Evolutionary conservation across 2,888 invertebrate genomes (phyloP), one percentile per base, ranked within the genome.

Genomic region (Koerneria pararmatus): DNA sequence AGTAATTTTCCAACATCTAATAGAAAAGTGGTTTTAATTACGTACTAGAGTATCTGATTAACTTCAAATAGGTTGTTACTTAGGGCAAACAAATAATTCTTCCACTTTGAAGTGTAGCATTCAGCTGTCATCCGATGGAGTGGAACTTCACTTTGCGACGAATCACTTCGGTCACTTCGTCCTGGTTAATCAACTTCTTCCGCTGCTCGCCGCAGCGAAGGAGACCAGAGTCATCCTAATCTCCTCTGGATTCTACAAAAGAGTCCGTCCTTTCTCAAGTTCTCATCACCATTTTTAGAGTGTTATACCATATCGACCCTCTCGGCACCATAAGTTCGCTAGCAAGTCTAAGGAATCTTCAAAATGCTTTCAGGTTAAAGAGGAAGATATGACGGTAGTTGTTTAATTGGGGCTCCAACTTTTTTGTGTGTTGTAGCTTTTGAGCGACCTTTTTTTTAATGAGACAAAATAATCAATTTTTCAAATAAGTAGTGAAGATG

Each of bases 151-250:
- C 83, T 89, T 91, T 74, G 91, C 90, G 19, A 89, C 90, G 0
- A 92, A 92, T 83, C 90, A 92, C 82, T 85, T 92, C 70, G 91
- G 91, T 0, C 93, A 92, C 82, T 93, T 92, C 83, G 87, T 91
- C 62, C 85, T 94, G 62, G 41, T 74, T 56, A 67, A 69, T 49
- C 71, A 74, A 46, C 70, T 76, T 35, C 66, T 73, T 0, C 71
- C 71, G n/a, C 65, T 80, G 69, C 86, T 93, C 15, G 85, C 87
- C 46, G 83, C 91, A 69, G 89, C 89, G 80, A 86, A 86, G 71
- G 74, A 77, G 8, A 70, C 83, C 48, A 77, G 86, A 11, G 80
- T 86, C 31, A 77, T 86, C 27, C 82, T 84, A 63, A 79, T 86
- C 3, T 80, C 84, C 3, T 84, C 84, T 46, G 75, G 84, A 11